Evolutionary conservation across 2,797 vertebrate genomes (phyloP).

Genomic region (Capromys pilorides): DNA sequence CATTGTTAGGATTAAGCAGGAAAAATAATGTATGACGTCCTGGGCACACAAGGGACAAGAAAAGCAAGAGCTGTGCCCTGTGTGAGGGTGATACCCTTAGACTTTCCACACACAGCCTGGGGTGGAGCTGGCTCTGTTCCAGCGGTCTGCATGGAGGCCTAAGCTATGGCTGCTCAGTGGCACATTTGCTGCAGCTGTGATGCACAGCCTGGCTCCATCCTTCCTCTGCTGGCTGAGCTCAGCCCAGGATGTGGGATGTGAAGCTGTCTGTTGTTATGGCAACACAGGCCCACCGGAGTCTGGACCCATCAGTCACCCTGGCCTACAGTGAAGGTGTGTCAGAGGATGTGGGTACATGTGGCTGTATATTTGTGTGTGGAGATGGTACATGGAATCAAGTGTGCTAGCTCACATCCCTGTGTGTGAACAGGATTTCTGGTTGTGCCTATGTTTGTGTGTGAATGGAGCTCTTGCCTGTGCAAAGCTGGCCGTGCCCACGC

Average conservation of each 20-base stretch:
- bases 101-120: not conserved
- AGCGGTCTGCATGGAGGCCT: not conserved
- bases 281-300: conserved; percentile 14
- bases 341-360: not conserved
- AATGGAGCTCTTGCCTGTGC: not conserved
- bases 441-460: not conserved
- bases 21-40: not conserved
- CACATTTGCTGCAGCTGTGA: not conserved
- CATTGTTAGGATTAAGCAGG: not conserved
- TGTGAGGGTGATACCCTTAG: rapidly evolving
- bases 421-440: not conserved
- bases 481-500: not conserved
- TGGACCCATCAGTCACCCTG: conserved; percentile 1
- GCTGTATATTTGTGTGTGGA: not conserved
- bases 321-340: not conserved
- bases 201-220: not conserved
- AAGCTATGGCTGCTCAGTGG: not conserved
- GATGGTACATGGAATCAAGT: not conserved
- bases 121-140: not conserved
- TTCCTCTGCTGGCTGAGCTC: not conserved
- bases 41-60: not conserved
- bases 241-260: not conserved
- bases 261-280: conserved; percentile 56
- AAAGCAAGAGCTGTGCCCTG: rapidly evolving
- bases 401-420: not conserved